A percentile compares a stretch with the other conserved stretches of the same genome.
These are phyloP conservation scores for Trichopria drosophilae DNA, from an alignment of 2,888 invertebrate species.

Conservation along the genomic window DNA sequence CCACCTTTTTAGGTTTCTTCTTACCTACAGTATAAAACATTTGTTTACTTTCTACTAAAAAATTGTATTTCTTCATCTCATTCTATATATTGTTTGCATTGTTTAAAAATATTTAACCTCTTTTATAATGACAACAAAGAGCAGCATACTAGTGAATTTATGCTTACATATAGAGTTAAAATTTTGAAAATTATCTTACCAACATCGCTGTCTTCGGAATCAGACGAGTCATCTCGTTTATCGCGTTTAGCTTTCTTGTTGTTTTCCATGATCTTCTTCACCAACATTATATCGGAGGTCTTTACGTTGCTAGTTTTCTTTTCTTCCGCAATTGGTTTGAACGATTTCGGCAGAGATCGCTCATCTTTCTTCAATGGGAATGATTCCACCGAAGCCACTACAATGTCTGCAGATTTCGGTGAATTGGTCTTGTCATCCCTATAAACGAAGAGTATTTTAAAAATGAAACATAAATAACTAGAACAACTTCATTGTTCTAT, in stretches of 20 bases:
- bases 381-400: conserved; percentile 42
- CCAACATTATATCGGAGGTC: conserved; percentile 37
- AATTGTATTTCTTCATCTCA: conserved; percentile 1
- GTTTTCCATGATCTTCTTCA: conserved; percentile 47
- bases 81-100: background rate
- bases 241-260: conserved; percentile 50
- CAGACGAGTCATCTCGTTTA: conserved; percentile 51
- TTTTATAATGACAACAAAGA: too few relatives aligned
- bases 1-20: conserved; percentile 50
- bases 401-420: conserved; percentile 47
- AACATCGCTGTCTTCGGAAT: conserved; percentile 53
- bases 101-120: too few relatives aligned
- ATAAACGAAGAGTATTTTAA: too few relatives aligned
- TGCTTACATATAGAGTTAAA: conserved; percentile 32
- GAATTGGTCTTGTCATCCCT: conserved; percentile 54
- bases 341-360: conserved; percentile 40
- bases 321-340: conserved; percentile 44
- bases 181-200: conserved; percentile 30
- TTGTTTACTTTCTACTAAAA: background rate
- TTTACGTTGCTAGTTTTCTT: conserved; percentile 48
- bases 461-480: conserved; percentile 8
- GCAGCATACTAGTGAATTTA: conserved; percentile 4
- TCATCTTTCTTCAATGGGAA: conserved; percentile 55
- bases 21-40: conserved; percentile 38
- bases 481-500: conserved; percentile 4